phyloP scores from a whole-genome alignment of 2,113 vertebrate genomes.

The Dicrurus megarhynchus region DNA sequence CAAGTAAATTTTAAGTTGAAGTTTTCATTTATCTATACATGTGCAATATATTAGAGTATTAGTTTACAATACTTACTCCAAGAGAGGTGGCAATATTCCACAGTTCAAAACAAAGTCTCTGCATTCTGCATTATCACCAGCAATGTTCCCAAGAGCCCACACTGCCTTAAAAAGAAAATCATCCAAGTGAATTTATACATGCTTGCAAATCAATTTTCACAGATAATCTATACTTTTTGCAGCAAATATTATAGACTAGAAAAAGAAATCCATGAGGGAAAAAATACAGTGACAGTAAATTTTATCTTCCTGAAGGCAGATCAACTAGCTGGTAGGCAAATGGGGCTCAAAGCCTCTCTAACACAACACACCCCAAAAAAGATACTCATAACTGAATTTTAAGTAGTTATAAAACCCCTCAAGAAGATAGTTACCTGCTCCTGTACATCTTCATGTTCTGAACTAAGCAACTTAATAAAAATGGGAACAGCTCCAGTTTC shows the following conservation, averaged over 20 bases:
- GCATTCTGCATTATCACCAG: slow-evolving; percentile 92
- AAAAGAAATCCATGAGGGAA: background rate
- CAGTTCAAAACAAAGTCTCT: slow-evolving; percentile 92
- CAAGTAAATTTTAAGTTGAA: background rate
- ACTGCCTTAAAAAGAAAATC: slow-evolving; percentile 81
- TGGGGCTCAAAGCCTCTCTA: background rate
- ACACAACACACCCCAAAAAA: background rate
- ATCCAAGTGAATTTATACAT: background rate
- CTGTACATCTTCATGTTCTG: slow-evolving; percentile 91
- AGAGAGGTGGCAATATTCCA: slow-evolving; percentile 87
- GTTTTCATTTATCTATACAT: background rate
- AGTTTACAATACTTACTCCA: slow-evolving; percentile 81
- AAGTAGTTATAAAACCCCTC: background rate
- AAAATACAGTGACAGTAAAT: background rate
- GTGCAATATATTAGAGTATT: background rate
- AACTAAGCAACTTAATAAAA: slow-evolving; percentile 90
- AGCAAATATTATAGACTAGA: background rate
- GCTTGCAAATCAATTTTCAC: background rate
- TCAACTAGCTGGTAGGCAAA: background rate
- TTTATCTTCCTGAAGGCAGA: background rate
- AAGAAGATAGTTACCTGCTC: slow-evolving; percentile 82
- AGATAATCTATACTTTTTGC: background rate
- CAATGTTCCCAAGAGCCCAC: slow-evolving; percentile 93
- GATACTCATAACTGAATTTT: background rate
- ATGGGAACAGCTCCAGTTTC: slow-evolving; percentile 92